Evolutionary conservation across 2,113 vertebrate species (phyloP).

Genomic region (Dromiciops gliroides): DNA sequence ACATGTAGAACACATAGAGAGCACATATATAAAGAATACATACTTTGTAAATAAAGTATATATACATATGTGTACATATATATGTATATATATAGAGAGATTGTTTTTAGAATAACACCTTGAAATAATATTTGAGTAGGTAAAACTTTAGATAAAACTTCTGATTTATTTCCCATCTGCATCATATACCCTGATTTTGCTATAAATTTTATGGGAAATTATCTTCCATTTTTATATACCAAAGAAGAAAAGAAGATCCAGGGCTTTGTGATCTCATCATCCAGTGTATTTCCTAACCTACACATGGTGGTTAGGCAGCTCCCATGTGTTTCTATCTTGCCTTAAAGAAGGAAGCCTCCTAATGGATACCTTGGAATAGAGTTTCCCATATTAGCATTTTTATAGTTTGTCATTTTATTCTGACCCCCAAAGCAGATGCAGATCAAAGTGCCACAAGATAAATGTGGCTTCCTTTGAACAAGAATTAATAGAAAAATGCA

Average conservation of each 20-base stretch:
- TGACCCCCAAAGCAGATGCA: not conserved
- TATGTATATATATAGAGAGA: too few relatives aligned
- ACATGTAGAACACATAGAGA: too few relatives aligned
- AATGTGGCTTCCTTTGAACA: constrained; percentile 35
- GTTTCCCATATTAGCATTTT: not conserved
- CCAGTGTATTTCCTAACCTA: not conserved
- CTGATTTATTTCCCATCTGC: too few relatives aligned
- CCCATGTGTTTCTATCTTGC: not conserved
- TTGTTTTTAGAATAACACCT: not conserved
- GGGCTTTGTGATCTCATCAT: not conserved
- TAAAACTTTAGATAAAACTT: accelerated
- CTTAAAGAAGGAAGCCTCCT: not conserved
- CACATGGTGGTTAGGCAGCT: not conserved
- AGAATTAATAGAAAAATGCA: not conserved
- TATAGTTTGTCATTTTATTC: not conserved
- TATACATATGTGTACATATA: too few relatives aligned
- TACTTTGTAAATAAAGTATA: too few relatives aligned
- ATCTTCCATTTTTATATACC: accelerated
- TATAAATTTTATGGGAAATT: not conserved
- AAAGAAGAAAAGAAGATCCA: not conserved
- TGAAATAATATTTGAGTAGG: not conserved
- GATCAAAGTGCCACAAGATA: not conserved
- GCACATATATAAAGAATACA: too few relatives aligned
- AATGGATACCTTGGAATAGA: not conserved
- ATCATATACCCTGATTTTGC: accelerated